Percentiles rank a stretch among this genome's conserved stretches.
Evolutionary conservation across 2,797 vertebrate genomes (phyloP).

Genomic region (Acestrorhynchus altus): DNA sequence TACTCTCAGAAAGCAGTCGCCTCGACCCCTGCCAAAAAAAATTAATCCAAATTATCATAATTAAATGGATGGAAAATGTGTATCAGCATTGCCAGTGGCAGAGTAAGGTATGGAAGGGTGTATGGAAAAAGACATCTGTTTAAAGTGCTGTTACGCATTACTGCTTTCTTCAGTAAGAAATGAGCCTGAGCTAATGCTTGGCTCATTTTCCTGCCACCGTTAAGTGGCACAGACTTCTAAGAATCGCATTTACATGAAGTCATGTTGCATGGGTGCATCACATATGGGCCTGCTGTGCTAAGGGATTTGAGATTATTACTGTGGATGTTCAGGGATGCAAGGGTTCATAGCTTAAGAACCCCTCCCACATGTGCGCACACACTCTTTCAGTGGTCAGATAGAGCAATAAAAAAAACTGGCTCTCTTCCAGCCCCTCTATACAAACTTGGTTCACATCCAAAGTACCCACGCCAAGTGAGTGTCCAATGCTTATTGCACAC

Average conservation of each 20-base stretch:
- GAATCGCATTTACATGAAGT: slow-evolving; percentile 61
- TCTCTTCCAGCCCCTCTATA: slow-evolving; percentile 50
- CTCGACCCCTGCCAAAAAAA: slow-evolving; percentile 44
- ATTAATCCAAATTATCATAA: slow-evolving; percentile 58
- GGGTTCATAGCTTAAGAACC: slow-evolving; percentile 29
- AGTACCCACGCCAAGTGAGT: slow-evolving; percentile 46
- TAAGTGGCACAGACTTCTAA: slow-evolving; percentile 67
- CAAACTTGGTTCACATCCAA: slow-evolving; percentile 56
- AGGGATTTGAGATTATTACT: slow-evolving; percentile 51
- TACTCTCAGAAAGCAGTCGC: slow-evolving; percentile 39
- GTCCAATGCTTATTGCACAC: slow-evolving; percentile 41
- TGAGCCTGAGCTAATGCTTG: slow-evolving; percentile 62
- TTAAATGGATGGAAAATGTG: slow-evolving; percentile 70
- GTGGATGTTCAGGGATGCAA: slow-evolving; percentile 53
- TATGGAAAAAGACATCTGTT: slow-evolving; percentile 78
- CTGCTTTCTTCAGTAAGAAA: slow-evolving; percentile 65
- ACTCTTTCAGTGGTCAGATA: slow-evolving; percentile 39
- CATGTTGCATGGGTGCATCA: slow-evolving; percentile 57
- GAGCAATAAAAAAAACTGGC: slow-evolving; percentile 45
- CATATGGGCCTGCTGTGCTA: slow-evolving; percentile 63
- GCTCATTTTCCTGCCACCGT: slow-evolving; percentile 63
- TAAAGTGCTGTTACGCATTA: slow-evolving; percentile 51
- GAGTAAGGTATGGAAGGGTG: slow-evolving; percentile 69
- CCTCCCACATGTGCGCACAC: slow-evolving; percentile 30
- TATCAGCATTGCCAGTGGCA: slow-evolving; percentile 59